Percentiles rank a stretch among this genome's conserved stretches.
Conservation (phyloP, 1,140 invertebrate genomes). For the Heliconius nattereri region DNA sequence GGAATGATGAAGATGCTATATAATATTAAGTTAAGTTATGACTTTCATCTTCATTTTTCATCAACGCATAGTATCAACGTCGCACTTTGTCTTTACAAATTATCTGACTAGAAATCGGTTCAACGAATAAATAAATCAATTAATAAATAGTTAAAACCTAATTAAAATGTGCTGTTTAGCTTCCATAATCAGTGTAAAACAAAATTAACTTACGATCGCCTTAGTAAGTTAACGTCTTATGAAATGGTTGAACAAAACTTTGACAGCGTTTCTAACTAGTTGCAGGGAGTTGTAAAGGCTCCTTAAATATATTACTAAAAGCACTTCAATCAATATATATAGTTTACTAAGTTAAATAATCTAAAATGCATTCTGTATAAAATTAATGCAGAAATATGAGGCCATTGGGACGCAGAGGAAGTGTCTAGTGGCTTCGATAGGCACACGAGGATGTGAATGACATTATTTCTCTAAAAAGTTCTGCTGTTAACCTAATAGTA, state of each 20-base stretch:
- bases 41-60: too few relatives aligned
- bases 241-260: slow-evolving; percentile 65
- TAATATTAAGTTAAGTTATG: too few relatives aligned
- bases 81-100: too few relatives aligned
- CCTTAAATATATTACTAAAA: slow-evolving; percentile 45
- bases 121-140: too few relatives aligned
- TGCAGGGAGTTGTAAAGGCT: slow-evolving; percentile 46
- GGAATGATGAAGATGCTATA: too few relatives aligned
- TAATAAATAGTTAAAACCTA: too few relatives aligned
- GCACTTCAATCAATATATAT: background rate
- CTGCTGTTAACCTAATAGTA: too few relatives aligned
- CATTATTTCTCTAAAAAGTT: too few relatives aligned
- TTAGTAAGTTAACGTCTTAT: slow-evolving; percentile 41
- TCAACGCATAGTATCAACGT: too few relatives aligned
- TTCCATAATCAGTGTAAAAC: background rate
- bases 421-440: too few relatives aligned
- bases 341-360: background rate
- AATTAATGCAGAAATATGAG: background rate
- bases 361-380: background rate
- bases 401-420: background rate
- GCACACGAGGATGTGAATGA: too few relatives aligned
- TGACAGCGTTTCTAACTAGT: slow-evolving; percentile 39
- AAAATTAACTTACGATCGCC: slow-evolving; percentile 11
- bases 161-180: background rate
- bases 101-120: too few relatives aligned